Percentiles rank a stretch among this genome's conserved stretches.
Conservation (phyloP, 2,797 vertebrate genomes). For the Anguilla obscura region DNA sequence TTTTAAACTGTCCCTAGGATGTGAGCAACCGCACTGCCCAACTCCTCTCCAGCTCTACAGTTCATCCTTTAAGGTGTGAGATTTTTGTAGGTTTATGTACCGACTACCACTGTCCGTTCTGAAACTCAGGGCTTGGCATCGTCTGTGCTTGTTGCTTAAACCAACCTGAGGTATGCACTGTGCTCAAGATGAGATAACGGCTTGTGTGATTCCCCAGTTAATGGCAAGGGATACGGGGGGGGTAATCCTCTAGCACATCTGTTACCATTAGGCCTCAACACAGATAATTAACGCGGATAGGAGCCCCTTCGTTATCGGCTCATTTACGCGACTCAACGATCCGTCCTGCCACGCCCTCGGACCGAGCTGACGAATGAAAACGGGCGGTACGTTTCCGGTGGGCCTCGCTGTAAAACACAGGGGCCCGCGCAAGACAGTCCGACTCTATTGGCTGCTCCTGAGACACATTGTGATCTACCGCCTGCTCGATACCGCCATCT, state of each 20-base stretch:
- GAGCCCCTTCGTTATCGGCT: neutral
- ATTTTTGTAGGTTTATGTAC: too few relatives aligned
- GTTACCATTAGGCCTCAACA: neutral
- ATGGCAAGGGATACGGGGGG: too few relatives aligned
- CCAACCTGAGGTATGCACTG: too few relatives aligned
- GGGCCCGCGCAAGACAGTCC: neutral
- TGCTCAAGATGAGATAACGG: neutral
- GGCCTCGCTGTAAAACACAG: neutral
- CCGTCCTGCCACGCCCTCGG: neutral
- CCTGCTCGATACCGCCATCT: neutral
- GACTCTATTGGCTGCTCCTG: neutral
- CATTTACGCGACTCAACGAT: neutral
- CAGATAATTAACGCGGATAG: neutral
- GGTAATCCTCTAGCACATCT: neutral
- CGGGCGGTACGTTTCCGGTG: neutral
- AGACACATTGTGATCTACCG: neutral
- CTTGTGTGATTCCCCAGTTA: neutral
- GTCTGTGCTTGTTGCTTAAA: too few relatives aligned
- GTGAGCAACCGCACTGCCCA: too few relatives aligned
- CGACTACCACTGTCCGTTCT: too few relatives aligned
- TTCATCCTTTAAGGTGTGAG: too few relatives aligned
- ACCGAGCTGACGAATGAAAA: neutral
- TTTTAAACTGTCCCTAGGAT: too few relatives aligned
- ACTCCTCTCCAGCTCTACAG: too few relatives aligned
- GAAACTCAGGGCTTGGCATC: too few relatives aligned